phyloP scores from a whole-genome alignment of 1,140 invertebrate species.

The Carcinoscorpius rotundicauda region DNA sequence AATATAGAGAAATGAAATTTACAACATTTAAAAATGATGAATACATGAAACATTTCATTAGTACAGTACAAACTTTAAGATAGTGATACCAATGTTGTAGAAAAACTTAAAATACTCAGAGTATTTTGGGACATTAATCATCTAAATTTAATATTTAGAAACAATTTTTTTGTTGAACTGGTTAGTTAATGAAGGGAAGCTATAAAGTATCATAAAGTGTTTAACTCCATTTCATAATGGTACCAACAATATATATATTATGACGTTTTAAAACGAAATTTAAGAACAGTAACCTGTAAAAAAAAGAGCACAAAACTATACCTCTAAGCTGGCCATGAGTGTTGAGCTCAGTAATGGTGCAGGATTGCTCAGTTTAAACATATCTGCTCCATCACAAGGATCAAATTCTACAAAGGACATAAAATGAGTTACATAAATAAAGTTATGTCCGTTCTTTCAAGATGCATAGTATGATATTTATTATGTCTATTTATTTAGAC shows the following conservation, averaged over 20 bases:
- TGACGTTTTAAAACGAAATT: background rate
- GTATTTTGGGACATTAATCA: too few species aligned
- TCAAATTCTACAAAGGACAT: conserved; percentile 33
- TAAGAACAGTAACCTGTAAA: background rate
- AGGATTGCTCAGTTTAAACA: conserved; percentile 44
- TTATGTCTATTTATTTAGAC: background rate
- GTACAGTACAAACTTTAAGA: too few species aligned
- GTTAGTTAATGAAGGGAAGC: too few species aligned
- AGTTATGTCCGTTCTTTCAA: conserved; percentile 13
- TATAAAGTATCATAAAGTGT: too few species aligned
- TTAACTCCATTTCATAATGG: background rate
- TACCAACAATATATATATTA: background rate
- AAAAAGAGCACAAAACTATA: background rate
- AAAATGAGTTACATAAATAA: background rate
- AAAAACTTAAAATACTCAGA: too few species aligned
- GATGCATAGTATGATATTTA: conserved; percentile 18
- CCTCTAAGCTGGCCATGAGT: conserved; percentile 33
- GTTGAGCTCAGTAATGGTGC: conserved; percentile 39
- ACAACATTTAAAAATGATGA: too few species aligned
- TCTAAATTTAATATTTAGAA: too few species aligned
- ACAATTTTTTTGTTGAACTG: too few species aligned
- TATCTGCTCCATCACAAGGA: conserved; percentile 34
- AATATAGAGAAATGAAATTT: too few species aligned
- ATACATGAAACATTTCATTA: too few species aligned
- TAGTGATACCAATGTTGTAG: too few species aligned